Evolutionary conservation across 2,888 invertebrate genomes (phyloP).

Genomic region (Teleiodes luculella): DNA sequence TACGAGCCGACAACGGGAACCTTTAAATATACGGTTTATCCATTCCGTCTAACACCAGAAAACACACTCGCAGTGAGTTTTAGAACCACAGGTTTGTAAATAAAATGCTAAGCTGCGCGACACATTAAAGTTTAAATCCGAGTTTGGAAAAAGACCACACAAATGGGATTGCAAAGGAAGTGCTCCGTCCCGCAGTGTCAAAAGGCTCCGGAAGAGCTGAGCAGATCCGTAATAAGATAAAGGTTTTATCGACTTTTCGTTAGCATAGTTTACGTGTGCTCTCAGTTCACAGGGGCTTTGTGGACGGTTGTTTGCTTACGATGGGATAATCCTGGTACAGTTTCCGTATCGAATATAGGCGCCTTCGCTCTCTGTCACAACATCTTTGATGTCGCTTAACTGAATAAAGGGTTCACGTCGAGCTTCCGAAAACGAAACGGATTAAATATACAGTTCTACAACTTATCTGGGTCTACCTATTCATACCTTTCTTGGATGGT

Average conservation of each 20-base stretch:
- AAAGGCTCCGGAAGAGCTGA: slow-evolving; percentile 37
- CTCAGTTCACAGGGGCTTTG: slow-evolving; percentile 50
- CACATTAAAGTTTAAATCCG: neutral
- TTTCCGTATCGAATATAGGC: slow-evolving; percentile 51
- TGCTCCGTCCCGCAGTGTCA: slow-evolving; percentile 25
- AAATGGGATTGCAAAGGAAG: slow-evolving; percentile 36
- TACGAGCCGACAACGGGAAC: slow-evolving; percentile 70
- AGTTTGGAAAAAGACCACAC: slow-evolving; percentile 20
- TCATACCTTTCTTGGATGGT: slow-evolving; percentile 27
- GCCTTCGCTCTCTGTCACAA: slow-evolving; percentile 35
- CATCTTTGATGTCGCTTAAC: slow-evolving; percentile 49
- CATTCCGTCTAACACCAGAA: slow-evolving; percentile 24
- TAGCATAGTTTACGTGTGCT: slow-evolving; percentile 64
- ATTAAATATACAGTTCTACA: slow-evolving; percentile 18
- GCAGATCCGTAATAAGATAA: slow-evolving; percentile 68
- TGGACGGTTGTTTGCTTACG: slow-evolving; percentile 62
- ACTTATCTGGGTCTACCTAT: no score
- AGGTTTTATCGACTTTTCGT: slow-evolving; percentile 74
- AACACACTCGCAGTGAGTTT: slow-evolving; percentile 11
- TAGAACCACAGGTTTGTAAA: slow-evolving; percentile 13
- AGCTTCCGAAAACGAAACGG: slow-evolving; percentile 20
- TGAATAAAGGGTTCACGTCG: slow-evolving; percentile 41
- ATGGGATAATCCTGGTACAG: slow-evolving; percentile 64
- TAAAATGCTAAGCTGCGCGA: slow-evolving; percentile 3
- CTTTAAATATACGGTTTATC: slow-evolving; percentile 63